These are phyloP conservation scores for Sarcophaga subvicina DNA, from an alignment of 2,888 invertebrate species.

Conservation along the genomic window DNA sequence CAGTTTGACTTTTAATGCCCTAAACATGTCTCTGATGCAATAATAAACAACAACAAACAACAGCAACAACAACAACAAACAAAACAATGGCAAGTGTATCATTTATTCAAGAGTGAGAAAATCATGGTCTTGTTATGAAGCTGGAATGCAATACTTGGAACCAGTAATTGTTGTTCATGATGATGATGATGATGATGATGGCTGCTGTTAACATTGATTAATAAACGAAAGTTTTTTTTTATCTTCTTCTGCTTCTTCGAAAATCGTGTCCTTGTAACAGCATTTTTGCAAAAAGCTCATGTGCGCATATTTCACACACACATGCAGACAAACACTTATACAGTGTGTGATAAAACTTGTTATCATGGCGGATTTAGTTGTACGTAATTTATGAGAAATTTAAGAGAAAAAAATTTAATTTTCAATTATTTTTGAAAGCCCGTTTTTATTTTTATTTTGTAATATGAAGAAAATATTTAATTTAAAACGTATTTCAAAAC, in stretches of 20 bases:
- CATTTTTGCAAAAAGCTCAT: neutral
- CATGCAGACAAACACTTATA: neutral
- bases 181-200: neutral
- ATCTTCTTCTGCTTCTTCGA: neutral
- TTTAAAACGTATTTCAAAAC: no score
- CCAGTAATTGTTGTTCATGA: neutral
- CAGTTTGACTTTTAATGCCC: conserved; percentile 37
- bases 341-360: conserved; percentile 9
- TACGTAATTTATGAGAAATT: no score
- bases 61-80: neutral
- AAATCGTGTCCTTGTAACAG: conserved; percentile 50
- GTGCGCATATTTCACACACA: neutral
- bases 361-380: neutral
- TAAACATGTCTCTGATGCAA: conserved; percentile 32
- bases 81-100: neutral
- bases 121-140: no score
- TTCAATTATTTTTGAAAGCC: no score
- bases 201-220: conserved; percentile 4
- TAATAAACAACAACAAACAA: neutral
- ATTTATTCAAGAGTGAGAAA: neutral
- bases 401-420: no score
- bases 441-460: no score
- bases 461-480: no score
- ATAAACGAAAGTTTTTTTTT: conserved; percentile 35
- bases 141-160: no score